A percentile compares a stretch with the other conserved stretches of the same genome.
Evolutionary conservation across 2,113 vertebrate genomes (phyloP).

Genomic region (Ophiodon elongatus): DNA sequence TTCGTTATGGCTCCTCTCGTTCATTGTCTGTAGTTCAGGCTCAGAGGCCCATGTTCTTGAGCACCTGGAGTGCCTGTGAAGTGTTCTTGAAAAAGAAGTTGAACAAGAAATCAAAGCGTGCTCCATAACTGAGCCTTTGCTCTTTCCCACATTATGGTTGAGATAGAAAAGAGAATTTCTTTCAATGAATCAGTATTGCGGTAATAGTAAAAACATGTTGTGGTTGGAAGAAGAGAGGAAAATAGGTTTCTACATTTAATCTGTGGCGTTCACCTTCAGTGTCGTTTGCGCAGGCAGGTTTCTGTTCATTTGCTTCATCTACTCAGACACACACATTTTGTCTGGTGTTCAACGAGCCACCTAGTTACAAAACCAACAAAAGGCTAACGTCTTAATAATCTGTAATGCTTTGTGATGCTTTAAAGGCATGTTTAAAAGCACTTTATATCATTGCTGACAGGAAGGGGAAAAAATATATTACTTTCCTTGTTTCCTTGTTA

Average conservation of each 20-base stretch:
- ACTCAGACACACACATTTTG: neutral
- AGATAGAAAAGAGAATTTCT: neutral
- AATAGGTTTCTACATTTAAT: slow-evolving; percentile 7
- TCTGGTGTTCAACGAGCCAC: neutral
- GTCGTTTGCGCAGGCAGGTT: slow-evolving; percentile 12
- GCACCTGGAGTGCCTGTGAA: neutral
- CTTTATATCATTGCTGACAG: neutral
- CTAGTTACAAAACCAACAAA: neutral
- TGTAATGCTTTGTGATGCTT: neutral
- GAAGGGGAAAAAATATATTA: neutral
- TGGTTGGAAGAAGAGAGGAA: neutral
- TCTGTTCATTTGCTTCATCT: slow-evolving; percentile 14
- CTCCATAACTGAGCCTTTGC: neutral
- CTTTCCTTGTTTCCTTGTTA: neutral
- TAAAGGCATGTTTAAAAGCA: too few species aligned
- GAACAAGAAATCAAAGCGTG: neutral
- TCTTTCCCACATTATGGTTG: neutral
- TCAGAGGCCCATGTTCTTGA: neutral
- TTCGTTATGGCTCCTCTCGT: neutral
- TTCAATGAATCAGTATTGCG: neutral
- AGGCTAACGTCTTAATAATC: too few species aligned
- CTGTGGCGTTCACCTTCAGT: neutral
- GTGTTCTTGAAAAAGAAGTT: neutral
- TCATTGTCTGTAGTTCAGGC: neutral
- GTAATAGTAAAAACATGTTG: neutral